These are phyloP conservation scores for Odontocolon sp. DNA, from an alignment of 2,888 invertebrate genomes.

Conservation along the genomic window DNA sequence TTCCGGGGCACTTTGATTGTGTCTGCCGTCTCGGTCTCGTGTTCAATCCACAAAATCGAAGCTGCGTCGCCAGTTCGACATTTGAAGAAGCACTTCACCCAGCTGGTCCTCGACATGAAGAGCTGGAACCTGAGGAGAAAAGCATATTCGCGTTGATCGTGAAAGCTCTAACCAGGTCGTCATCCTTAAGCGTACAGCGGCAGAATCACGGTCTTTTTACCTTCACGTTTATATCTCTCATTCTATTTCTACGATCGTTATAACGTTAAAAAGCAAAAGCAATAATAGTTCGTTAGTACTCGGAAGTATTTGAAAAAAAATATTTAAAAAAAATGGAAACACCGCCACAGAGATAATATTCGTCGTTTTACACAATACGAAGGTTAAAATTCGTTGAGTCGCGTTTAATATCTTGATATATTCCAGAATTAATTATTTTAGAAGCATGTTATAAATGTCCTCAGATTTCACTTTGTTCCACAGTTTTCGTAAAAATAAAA, in stretches of 20 bases:
- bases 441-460: too few species aligned
- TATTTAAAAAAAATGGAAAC: too few species aligned
- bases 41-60: conserved; percentile 55
- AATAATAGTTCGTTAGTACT: not conserved
- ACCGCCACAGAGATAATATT: too few species aligned
- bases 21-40: conserved; percentile 68
- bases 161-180: conserved; percentile 56
- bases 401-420: too few species aligned
- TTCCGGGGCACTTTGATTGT: conserved; percentile 80
- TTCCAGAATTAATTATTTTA: too few species aligned
- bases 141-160: conserved; percentile 54
- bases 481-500: too few species aligned
- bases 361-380: too few species aligned
- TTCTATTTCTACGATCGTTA: not conserved
- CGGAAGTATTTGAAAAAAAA: conserved; percentile 7
- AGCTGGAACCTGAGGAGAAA: conserved; percentile 9
- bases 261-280: not conserved
- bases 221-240: not conserved
- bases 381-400: too few species aligned
- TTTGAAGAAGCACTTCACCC: conserved; percentile 58
- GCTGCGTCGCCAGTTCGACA: conserved; percentile 59
- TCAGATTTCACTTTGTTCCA: too few species aligned
- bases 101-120: conserved; percentile 6
- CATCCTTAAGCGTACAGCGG: not conserved
- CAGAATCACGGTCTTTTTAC: too few species aligned